Evolutionary conservation across 1,140 invertebrate genomes (phyloP).

Genomic region (Ips nitidus): DNA sequence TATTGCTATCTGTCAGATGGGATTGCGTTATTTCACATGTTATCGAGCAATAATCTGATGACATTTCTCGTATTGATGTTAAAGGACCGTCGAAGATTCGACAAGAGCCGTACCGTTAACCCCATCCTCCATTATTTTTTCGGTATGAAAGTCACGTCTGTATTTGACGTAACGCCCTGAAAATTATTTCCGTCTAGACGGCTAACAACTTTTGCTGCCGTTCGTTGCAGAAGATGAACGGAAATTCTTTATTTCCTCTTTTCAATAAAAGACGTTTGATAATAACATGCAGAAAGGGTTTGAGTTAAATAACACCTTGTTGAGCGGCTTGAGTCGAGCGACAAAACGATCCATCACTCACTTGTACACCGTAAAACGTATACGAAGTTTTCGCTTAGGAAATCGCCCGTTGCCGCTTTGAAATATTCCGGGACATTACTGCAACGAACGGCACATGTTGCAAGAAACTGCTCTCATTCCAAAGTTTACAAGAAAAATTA

Average conservation of each 20-base stretch:
- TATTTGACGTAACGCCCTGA: conserved; percentile 7
- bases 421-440: conserved; percentile 7
- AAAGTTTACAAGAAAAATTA: conserved; percentile 21
- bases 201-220: neutral
- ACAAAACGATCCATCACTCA: neutral
- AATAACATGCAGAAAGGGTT: no score
- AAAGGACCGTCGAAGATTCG: conserved; percentile 16
- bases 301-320: no score
- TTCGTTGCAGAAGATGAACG: no score
- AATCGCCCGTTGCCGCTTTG: conserved; percentile 12
- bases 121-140: neutral
- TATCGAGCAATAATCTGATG: conserved; percentile 37
- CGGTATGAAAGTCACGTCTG: conserved; percentile 19
- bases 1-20: conserved; percentile 26
- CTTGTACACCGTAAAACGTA: neutral
- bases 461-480: conserved; percentile 12
- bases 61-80: conserved; percentile 33
- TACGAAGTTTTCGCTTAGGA: conserved; percentile 1
- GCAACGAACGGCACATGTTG: conserved; percentile 14
- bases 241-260: neutral
- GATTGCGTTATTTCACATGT: conserved; percentile 38
- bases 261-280: neutral
- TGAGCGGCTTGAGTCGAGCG: no score
- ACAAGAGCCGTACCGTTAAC: neutral
- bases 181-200: conserved; percentile 31